A percentile compares a stretch with the other conserved stretches of the same genome.
These are phyloP conservation scores for Trypoxylon attenuatum DNA, from an alignment of 2,888 invertebrate genomes.

Conservation along the genomic window DNA sequence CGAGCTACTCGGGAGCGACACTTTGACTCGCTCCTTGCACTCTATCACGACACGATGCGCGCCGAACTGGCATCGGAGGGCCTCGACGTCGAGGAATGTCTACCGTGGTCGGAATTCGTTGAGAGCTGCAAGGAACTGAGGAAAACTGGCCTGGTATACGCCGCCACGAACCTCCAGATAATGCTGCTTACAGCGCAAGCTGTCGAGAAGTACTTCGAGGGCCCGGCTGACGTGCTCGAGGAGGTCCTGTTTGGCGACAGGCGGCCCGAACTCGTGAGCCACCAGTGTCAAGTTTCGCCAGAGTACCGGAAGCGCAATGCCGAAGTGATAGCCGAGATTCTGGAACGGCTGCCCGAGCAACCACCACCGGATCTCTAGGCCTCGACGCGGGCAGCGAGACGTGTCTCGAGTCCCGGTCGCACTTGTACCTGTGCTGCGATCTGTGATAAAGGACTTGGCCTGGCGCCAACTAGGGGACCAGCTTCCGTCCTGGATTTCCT, in stretches of 20 bases:
- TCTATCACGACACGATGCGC: slow-evolving; percentile 51
- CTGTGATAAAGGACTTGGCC: slow-evolving; percentile 28
- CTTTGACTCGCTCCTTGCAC: slow-evolving; percentile 48
- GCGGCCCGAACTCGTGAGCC: slow-evolving; percentile 35
- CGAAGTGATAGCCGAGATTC: slow-evolving; percentile 51
- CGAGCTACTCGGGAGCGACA: slow-evolving; percentile 43
- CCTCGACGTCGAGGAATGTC: slow-evolving; percentile 33
- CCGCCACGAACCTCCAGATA: slow-evolving; percentile 38
- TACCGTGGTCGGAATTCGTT: slow-evolving; percentile 43
- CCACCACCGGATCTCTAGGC: slow-evolving; percentile 22
- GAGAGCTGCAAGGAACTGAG: slow-evolving; percentile 33
- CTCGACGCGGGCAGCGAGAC: not conserved
- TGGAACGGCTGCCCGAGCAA: slow-evolving; percentile 40
- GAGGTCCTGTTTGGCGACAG: slow-evolving; percentile 34
- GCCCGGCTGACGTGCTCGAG: slow-evolving; percentile 28
- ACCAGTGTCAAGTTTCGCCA: slow-evolving; percentile 27
- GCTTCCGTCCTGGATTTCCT: slow-evolving; percentile 5
- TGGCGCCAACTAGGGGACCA: slow-evolving; percentile 3
- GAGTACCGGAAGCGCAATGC: slow-evolving; percentile 37
- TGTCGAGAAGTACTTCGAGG: slow-evolving; percentile 29
- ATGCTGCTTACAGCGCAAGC: slow-evolving; percentile 40
- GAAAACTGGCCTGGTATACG: slow-evolving; percentile 21
- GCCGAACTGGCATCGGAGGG: slow-evolving; percentile 32
- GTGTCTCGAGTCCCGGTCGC: not conserved
- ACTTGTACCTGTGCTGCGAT: slow-evolving; percentile 19